phyloP scores from a whole-genome alignment of 2,888 invertebrate species.

The Thymelicus sylvestris region DNA sequence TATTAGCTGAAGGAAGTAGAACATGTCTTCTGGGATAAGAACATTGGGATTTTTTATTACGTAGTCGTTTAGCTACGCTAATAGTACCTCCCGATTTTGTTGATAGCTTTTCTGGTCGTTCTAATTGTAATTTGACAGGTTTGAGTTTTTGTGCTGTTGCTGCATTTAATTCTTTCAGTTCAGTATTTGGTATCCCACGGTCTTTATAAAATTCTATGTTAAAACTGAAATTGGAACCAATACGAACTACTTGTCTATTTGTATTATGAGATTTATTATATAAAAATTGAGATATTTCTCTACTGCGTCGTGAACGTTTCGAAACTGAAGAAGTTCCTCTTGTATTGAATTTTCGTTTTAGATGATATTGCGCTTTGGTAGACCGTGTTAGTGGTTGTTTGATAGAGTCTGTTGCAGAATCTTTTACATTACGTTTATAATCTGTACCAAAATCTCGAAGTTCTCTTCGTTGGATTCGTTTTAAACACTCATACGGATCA shows the following conservation, averaged over 20 bases:
- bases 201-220: conserved; percentile 47
- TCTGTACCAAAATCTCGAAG: conserved; percentile 24
- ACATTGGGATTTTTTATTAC: conserved; percentile 13
- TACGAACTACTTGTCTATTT: conserved; percentile 40
- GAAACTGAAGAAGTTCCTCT: conserved; percentile 11
- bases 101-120: conserved; percentile 1
- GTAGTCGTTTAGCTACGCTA: not conserved
- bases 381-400: not conserved
- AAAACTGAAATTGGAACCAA: conserved; percentile 47
- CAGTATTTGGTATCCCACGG: conserved; percentile 18
- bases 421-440: conserved; percentile 5
- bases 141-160: not conserved
- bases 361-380: not conserved
- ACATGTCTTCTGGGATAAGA: not conserved
- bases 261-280: not conserved
- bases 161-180: not conserved
- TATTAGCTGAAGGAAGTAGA: not conserved
- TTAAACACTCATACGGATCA: conserved; percentile 46
- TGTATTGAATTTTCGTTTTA: conserved; percentile 4
- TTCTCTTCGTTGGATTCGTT: conserved; percentile 42
- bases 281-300: not conserved
- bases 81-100: not conserved
- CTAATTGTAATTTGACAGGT: not conserved
- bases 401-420: conserved; percentile 18
- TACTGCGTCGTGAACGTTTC: not conserved